Base-by-base conservation (phyloP, 2,113 vertebrate species). In the Oryzias celebensis region DNA sequence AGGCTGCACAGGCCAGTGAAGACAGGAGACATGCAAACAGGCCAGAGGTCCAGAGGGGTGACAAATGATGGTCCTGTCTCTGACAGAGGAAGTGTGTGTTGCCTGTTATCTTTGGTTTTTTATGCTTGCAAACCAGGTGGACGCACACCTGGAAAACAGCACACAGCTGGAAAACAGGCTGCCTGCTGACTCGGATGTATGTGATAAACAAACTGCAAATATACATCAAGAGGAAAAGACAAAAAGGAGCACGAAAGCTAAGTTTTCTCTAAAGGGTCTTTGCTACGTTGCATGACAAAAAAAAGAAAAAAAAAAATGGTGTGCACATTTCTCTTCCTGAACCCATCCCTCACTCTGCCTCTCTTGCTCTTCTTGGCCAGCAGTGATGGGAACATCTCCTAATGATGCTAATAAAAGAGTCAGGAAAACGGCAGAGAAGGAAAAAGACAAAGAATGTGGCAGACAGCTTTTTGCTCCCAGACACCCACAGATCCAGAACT, bases 401-500 rank as follows among this genome's bases (percentile, higher is more conserved):
- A 88, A 90, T 88, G 86, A 90, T 81, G 82, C 73, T 66, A 78
- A 85, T 84, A 86, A 85, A 82, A 61, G 78, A 84, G 75, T 80
- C 75, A 67, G 75, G 66, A 60, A 80, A 87, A 87, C 81, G 84
- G 87, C 73, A 85, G 85, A 86, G 71, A 74, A 68, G 74, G 67
- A 65, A 56, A 68, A 47, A 77, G 76, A 75, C 67, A 77, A 80
- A 63, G 77, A 74, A 81, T 66, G 78, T 84, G 77, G 74, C 80
- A 84, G 85, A 82, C 83, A 77, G 78, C 68, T 82, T 88, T 81
- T 85, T 82, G 68, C 77, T 82, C 71, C 81, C 83, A 62, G 56
- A 83, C 87, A 87, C 80, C 80, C 81, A 88, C 85, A 81, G 71
- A 81, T 73, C 82, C 79, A 62, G 62, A 81, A 68, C 68, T 61